These are phyloP conservation scores for Pantherophis vulpinus DNA, from an alignment of 2,797 vertebrate genomes.

Conservation along the genomic window DNA sequence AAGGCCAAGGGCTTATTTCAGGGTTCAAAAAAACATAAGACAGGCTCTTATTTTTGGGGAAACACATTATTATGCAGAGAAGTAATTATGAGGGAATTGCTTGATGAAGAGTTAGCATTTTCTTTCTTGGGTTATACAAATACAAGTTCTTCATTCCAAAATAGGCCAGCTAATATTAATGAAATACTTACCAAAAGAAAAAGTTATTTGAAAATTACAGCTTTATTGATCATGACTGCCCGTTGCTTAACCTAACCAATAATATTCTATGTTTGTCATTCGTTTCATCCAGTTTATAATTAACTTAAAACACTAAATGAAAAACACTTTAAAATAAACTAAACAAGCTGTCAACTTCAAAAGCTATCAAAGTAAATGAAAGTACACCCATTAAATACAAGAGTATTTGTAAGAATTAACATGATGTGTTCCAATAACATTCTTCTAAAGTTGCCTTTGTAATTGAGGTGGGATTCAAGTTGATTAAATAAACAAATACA, in stretches of 20 bases:
- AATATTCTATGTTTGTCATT: neutral
- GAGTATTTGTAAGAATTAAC: conserved; percentile 38
- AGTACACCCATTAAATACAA: neutral
- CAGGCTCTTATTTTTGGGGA: too few species aligned
- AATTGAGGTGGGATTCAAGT: conserved; percentile 7
- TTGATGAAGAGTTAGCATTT: neutral
- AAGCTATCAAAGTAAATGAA: conserved; percentile 24
- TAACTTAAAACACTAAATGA: neutral
- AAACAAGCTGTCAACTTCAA: neutral
- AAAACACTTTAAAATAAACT: neutral
- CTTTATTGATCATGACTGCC: neutral
- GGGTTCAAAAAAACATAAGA: too few species aligned
- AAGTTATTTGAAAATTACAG: neutral
- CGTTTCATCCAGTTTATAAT: conserved; percentile 8
- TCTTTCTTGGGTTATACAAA: neutral
- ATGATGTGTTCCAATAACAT: conserved; percentile 9
- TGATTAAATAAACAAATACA: neutral
- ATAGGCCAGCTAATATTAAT: neutral
- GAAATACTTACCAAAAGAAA: neutral
- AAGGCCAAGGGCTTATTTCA: too few species aligned
- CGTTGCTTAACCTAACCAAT: neutral
- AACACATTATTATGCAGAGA: neutral
- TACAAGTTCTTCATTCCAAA: neutral
- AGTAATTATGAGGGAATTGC: neutral
- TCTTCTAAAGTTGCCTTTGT: conserved; percentile 15